Conservation (phyloP, 2,888 invertebrate genomes). For the Aelia acuminata region DNA sequence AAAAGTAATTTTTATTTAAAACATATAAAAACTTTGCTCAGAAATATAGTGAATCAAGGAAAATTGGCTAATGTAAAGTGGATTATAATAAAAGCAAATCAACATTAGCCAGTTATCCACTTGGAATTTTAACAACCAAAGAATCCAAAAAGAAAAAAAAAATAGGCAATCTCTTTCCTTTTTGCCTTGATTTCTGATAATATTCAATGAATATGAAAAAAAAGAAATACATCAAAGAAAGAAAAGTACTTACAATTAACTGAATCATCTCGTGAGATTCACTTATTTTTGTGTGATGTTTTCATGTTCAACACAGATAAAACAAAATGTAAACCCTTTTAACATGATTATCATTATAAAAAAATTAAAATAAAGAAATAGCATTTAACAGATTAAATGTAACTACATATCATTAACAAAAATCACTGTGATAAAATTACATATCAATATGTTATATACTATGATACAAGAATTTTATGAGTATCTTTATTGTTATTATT, state of each 20-base stretch:
- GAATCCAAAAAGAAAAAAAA: background rate
- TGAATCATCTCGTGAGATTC: constrained; percentile 18
- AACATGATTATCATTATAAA: background rate
- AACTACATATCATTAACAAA: constrained; percentile 28
- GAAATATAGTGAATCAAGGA: constrained; percentile 47
- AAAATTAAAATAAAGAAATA: background rate
- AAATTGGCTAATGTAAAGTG: constrained; percentile 18
- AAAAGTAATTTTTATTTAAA: constrained; percentile 74
- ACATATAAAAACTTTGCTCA: constrained; percentile 40
- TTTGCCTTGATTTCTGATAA: background rate
- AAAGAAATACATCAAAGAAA: background rate
- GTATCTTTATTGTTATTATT: constrained; percentile 17
- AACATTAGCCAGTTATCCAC: constrained; percentile 13
- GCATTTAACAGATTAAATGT: constrained; percentile 33
- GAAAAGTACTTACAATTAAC: background rate
- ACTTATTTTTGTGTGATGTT: constrained; percentile 48
- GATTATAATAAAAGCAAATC: background rate
- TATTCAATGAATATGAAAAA: background rate
- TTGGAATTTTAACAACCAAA: background rate
- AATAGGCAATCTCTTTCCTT: background rate
- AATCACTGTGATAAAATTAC: constrained; percentile 46
- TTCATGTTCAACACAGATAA: background rate
- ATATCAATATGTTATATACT: constrained; percentile 39
- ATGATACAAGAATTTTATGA: constrained; percentile 14
- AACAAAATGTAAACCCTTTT: background rate